A percentile compares a stretch with the other conserved stretches of the same genome.
These are phyloP conservation scores for Hipposideros larvatus DNA, from an alignment of 2,797 vertebrate species.

Conservation along the genomic window DNA sequence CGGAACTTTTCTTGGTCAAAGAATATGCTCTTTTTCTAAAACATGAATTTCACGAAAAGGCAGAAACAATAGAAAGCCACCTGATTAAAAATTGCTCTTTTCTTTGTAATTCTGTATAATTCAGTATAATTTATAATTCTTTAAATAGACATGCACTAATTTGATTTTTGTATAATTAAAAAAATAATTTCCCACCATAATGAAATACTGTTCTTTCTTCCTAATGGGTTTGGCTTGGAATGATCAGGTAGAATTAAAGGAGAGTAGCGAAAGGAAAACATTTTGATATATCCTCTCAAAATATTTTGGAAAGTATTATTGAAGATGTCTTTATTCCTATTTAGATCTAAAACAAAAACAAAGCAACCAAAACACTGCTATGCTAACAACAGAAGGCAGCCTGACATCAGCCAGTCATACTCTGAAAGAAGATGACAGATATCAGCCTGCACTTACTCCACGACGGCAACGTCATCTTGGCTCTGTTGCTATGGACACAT, in stretches of 20 bases:
- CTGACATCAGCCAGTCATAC: constrained; percentile 57
- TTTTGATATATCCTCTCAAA: not conserved
- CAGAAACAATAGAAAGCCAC: not conserved
- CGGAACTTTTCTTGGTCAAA: not conserved
- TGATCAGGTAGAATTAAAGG: constrained; percentile 30
- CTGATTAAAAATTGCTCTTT: constrained; percentile 27
- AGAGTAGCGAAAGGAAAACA: constrained; percentile 16
- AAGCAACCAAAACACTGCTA: constrained; percentile 20
- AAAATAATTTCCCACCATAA: not conserved
- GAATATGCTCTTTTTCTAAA: constrained; percentile 37
- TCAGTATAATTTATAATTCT: constrained; percentile 16
- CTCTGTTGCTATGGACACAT: constrained; percentile 84
- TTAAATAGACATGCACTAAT: not conserved
- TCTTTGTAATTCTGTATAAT: constrained; percentile 7
- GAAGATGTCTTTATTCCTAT: constrained; percentile 3
- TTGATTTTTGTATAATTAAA: not conserved
- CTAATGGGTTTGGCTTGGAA: not conserved
- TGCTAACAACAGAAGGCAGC: not conserved
- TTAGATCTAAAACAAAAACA: constrained; percentile 26
- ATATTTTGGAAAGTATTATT: constrained; percentile 10
- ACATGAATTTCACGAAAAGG: not conserved
- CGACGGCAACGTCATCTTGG: constrained; percentile 73
- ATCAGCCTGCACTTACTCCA: constrained; percentile 72
- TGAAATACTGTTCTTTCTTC: constrained; percentile 11
- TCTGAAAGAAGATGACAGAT: constrained; percentile 70